These are phyloP conservation scores for Conus betulinus DNA, from an alignment of 1,140 invertebrate genomes.

Conservation along the genomic window DNA sequence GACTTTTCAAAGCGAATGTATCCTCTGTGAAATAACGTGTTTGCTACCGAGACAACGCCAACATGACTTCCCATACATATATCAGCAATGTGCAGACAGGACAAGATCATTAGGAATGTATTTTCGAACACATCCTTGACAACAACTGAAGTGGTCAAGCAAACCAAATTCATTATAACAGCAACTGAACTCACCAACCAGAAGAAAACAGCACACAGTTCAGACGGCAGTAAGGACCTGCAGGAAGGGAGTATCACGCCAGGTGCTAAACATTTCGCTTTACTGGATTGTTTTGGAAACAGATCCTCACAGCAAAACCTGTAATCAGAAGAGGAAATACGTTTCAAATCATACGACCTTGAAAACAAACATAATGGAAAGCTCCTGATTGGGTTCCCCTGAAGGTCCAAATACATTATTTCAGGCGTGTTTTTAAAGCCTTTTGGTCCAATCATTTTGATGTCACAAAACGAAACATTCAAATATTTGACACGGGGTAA, in stretches of 20 bases:
- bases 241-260: slow-evolving; percentile 35
- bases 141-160: slow-evolving; percentile 21
- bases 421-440: not conserved
- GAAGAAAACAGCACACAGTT: slow-evolving; percentile 37
- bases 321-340: not conserved
- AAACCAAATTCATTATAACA: slow-evolving; percentile 49
- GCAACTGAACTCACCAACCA: slow-evolving; percentile 46
- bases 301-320: not conserved
- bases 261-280: not conserved
- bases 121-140: not conserved
- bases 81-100: slow-evolving; percentile 45
- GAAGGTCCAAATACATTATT: not conserved
- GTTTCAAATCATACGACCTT: not conserved
- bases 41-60: slow-evolving; percentile 25
- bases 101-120: slow-evolving; percentile 43
- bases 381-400: not conserved
- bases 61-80: slow-evolving; percentile 36
- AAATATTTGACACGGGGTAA: not conserved
- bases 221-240: slow-evolving; percentile 40
- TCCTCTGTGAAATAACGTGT: slow-evolving; percentile 50
- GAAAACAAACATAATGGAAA: slow-evolving; percentile 4
- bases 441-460: not conserved
- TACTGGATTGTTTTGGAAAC: not conserved
- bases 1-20: slow-evolving; percentile 22
- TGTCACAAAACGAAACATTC: not conserved